A percentile compares a stretch with the other conserved stretches of the same genome.
phyloP scores from a whole-genome alignment of 2,888 invertebrate genomes.

The Drosophila sordidapex region DNA sequence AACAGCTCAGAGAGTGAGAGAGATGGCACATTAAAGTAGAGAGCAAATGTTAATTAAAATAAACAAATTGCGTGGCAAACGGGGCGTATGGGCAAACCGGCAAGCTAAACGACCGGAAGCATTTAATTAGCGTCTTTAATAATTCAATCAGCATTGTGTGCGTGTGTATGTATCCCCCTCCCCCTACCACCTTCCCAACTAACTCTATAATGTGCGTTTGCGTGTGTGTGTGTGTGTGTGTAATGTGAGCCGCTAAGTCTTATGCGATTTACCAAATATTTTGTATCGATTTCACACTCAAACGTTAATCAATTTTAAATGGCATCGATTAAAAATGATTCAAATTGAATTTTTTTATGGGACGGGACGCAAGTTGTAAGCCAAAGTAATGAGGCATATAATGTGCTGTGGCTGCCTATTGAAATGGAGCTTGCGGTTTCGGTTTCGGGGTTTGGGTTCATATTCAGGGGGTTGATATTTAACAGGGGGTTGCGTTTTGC shows the following conservation, averaged over 20 bases:
- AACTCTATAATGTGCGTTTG: slow-evolving; percentile 4
- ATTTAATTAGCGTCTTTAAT: slow-evolving; percentile 78
- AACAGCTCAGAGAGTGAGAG: slow-evolving; percentile 7
- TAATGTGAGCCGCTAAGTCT: slow-evolving; percentile 43
- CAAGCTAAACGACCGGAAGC: slow-evolving; percentile 78
- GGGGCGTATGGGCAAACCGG: slow-evolving; percentile 65
- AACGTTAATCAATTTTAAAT: slow-evolving; percentile 62
- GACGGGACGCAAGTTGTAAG: slow-evolving; percentile 10
- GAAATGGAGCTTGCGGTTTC: slow-evolving; percentile 61
- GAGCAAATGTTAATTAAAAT: slow-evolving; percentile 71
- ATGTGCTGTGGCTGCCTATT: slow-evolving; percentile 56
- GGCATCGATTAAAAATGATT: slow-evolving; percentile 43
- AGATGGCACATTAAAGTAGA: slow-evolving; percentile 7
- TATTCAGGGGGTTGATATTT: slow-evolving; percentile 30
- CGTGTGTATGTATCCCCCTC: slow-evolving; percentile 13
- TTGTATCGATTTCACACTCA: slow-evolving; percentile 54
- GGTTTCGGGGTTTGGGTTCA: slow-evolving; percentile 5
- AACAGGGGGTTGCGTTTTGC: slow-evolving; percentile 13
- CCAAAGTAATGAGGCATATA: slow-evolving; percentile 51
- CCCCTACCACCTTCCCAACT: neutral
- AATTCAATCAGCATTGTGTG: slow-evolving; percentile 69
- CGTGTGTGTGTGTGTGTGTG: slow-evolving; percentile 17
- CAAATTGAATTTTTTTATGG: slow-evolving; percentile 43
- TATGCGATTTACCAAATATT: slow-evolving; percentile 34
- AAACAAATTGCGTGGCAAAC: slow-evolving; percentile 76